phyloP scores from a whole-genome alignment of 2,797 vertebrate species.

The Alfaro cultratus region DNA sequence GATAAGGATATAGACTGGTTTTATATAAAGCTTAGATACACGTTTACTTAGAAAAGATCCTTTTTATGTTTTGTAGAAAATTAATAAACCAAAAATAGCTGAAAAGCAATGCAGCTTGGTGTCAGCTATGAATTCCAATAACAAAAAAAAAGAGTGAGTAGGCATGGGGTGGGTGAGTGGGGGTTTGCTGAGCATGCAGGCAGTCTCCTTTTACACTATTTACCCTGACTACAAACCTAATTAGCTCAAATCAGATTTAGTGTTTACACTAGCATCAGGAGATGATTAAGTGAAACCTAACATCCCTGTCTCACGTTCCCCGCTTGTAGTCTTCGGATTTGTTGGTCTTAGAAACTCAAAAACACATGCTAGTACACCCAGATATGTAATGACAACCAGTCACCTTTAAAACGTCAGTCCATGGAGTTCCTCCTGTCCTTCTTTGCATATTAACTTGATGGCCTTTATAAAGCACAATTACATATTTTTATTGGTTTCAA shows the following conservation, averaged over 20 bases:
- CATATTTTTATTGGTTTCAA: neutral
- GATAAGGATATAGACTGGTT: conserved; percentile 62
- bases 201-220: conserved; percentile 75
- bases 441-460: neutral
- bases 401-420: neutral
- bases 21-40: conserved; percentile 38
- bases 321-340: conserved; percentile 36
- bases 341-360: conserved; percentile 22
- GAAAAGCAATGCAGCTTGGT: neutral
- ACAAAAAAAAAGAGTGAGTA: conserved; percentile 32
- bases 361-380: conserved; percentile 21
- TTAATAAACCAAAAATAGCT: neutral
- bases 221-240: conserved; percentile 78
- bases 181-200: conserved; percentile 58
- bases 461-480: neutral
- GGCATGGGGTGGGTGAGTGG: conserved; percentile 12
- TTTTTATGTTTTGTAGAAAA: neutral
- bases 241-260: conserved; percentile 75
- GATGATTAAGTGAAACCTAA: conserved; percentile 72
- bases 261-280: conserved; percentile 77
- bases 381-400: conserved; percentile 16
- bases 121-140: conserved; percentile 33
- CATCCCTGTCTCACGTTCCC: conserved; percentile 64
- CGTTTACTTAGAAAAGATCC: neutral
- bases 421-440: conserved; percentile 1